phyloP scores from a whole-genome alignment of 2,797 vertebrate genomes.

The Chromis chromis region DNA sequence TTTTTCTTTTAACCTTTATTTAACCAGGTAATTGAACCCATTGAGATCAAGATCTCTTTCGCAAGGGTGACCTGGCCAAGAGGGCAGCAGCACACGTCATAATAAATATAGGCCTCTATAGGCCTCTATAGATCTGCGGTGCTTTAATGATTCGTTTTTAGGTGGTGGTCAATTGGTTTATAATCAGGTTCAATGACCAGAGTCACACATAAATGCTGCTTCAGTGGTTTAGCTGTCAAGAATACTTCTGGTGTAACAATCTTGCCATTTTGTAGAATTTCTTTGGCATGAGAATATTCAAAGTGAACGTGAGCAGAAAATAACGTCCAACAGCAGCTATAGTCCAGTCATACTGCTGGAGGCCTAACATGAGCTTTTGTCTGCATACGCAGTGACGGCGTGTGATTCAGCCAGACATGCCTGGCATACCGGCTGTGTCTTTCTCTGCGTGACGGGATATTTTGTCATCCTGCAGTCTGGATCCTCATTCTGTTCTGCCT shows the following conservation, averaged over 20 bases:
- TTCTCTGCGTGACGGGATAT: constrained; percentile 48
- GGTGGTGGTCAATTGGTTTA: neutral
- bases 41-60: too few species aligned
- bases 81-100: too few species aligned
- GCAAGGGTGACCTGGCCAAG: too few species aligned
- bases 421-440: constrained; percentile 47
- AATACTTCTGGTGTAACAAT: neutral
- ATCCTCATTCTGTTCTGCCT: constrained; percentile 43
- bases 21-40: too few species aligned
- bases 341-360: constrained; percentile 13
- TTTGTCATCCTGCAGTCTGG: constrained; percentile 65
- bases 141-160: too few species aligned
- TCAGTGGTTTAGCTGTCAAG: neutral
- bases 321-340: neutral
- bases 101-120: too few species aligned
- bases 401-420: constrained; percentile 67
- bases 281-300: neutral
- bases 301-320: constrained; percentile 11
- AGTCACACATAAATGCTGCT: neutral
- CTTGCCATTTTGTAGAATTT: constrained; percentile 11
- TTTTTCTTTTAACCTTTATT: too few species aligned
- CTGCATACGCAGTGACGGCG: neutral
- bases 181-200: neutral
- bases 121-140: too few species aligned
- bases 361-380: constrained; percentile 22